Base-by-base conservation (phyloP, 2,113 vertebrate genomes). In the Copsychus sechellarum region DNA sequence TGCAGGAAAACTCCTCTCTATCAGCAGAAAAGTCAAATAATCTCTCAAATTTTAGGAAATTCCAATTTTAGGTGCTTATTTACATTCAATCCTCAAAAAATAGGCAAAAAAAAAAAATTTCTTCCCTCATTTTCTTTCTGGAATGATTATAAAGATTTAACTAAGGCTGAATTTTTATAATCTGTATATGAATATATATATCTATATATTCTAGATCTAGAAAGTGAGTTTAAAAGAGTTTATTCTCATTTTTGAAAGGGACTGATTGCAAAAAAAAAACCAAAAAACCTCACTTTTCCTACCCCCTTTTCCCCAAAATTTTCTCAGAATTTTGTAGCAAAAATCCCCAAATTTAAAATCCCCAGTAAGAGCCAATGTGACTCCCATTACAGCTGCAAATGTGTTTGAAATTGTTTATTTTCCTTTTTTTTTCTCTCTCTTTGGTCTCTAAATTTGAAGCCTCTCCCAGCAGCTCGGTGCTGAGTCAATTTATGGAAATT, bases 241-340 rank as follows among this genome's bases (percentile, higher is more conserved):
- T 19, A 36, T 26, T 38, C n/a, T 56, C n/a, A 48, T 60, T 74
- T 86, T 73, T 74, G 36, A 61, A 70, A 5, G 42, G 12, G 38
- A 43, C 2, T 23, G n/a, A 53, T 0, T 57, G 34, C 11, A 70
- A 74, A 60, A 12, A 4, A 42, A 14, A 43, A 66, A 61, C n/a
- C n/a, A 51, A 53, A 53, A 29, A 3, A 5, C 7, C 12, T 10
- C 5, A 33, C 8, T 20, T 54, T 34, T 79, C 17, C 23, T 33
- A 6, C 22, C 5, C 11, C 7, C 42, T 31, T 14, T 7, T 5
- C 14, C 5, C 0, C 10, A 2, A 72, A 65, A 22, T 0, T 2
- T 29, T 18, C 21, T 21, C 26, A 24, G 5, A 48, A 40, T 53
- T 83, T 40, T 67, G 61, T 11, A 26, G 34, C 4, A 57, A 50